These are phyloP conservation scores for Protaetia brevitarsis DNA, from an alignment of 1,140 invertebrate species.

Conservation along the genomic window DNA sequence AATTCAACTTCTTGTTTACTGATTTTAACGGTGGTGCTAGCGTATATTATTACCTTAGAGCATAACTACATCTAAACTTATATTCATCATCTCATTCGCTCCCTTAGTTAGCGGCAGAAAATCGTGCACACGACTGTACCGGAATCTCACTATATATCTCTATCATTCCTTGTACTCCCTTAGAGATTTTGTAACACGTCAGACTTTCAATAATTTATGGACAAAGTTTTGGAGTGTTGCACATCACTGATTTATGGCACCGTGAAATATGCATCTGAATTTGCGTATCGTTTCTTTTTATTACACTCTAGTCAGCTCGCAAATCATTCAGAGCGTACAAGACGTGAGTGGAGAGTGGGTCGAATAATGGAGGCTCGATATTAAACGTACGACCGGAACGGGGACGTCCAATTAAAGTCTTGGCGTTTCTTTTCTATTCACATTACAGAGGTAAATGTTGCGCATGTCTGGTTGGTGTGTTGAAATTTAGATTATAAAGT, in stretches of 20 bases:
- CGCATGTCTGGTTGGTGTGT: neutral
- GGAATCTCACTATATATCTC: conserved; percentile 3
- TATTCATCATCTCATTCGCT: neutral
- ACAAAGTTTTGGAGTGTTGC: conserved; percentile 10
- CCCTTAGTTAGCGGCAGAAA: neutral
- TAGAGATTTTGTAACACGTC: conserved; percentile 11
- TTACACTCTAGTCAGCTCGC: conserved; percentile 2
- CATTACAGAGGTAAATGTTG: neutral
- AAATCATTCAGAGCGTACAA: conserved; percentile 4
- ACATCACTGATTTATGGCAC: conserved; percentile 9
- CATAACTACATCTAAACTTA: no score
- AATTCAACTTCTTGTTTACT: no score
- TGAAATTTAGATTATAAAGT: no score
- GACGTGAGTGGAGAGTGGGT: neutral
- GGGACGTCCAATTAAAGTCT: neutral
- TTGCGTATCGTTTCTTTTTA: conserved; percentile 14
- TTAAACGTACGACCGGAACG: neutral
- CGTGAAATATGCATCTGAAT: conserved; percentile 15
- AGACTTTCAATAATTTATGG: conserved; percentile 15
- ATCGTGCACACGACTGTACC: neutral
- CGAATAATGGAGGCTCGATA: neutral
- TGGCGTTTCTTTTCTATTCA: neutral
- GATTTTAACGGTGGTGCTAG: no score
- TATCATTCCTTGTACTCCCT: conserved; percentile 3
- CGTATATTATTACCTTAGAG: no score